Base-by-base conservation (phyloP, 2,797 vertebrate species). In the Tamandua tetradactyla region DNA sequence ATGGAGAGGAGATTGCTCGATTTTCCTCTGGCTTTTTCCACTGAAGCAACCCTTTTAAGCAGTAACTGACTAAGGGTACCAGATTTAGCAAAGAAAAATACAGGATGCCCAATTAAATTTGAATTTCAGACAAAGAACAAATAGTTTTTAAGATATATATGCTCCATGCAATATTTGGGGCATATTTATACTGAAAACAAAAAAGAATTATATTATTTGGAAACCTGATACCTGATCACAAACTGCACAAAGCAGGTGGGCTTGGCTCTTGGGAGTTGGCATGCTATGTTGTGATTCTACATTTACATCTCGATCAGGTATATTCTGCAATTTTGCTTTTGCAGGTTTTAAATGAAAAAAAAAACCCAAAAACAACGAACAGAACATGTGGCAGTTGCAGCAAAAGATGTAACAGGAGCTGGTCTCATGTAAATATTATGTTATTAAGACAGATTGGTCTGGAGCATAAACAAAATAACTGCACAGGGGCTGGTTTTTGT, bases 341-440 rank as follows among this genome's bases (percentile, higher is more conserved):
- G 49, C 64, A 91, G 47, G 62, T 96, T 91, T 88, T 0, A 25
- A 92, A 76, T 82, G 85, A 49, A 47, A 8, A 83, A 27, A 17
- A 89, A 64, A 18, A 78, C 42, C 35, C 44, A 47, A 47, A 47
- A 47, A 7, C 44, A 83, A 94, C 95, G 42, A 94, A 66, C 11
- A 76, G 97, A 94, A 96, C 68, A 23, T 91, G 84, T 85, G 57
- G 79, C 87, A 88, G 90, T 85, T 97, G 92, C 89, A 93, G 92
- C 7, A 88, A 94, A 97, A 96, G 59, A 92, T 42, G 87, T 95
- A 97, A 97, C 94, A 97, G 94, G 96, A 97, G 92, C 93, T 94
- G n/a, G 75, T 93, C 97, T 98, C 96, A 25, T 97, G 96, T 99
- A 99, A 99, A 99, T 99, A 99, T 97, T 96, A 98, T 98, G 97